Evolutionary conservation across 2,888 invertebrate species (phyloP), one percentile per base, ranked within the genome.

Genomic region (Drosophila koepferae): DNA sequence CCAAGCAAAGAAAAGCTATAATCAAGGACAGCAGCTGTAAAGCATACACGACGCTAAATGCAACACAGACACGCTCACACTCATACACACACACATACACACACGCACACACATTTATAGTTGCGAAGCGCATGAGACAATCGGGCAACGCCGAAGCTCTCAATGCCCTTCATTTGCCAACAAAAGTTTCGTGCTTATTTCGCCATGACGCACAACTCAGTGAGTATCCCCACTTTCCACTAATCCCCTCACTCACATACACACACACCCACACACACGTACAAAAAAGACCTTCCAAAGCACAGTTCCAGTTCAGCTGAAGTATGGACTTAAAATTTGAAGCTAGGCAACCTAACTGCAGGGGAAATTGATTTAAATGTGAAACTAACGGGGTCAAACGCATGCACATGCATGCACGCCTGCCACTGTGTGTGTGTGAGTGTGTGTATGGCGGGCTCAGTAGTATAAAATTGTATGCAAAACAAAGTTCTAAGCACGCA

Each of bases 21-120:
- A 81, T 80, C 80, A 81, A 81, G 82, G 81, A 82, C 80, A 82
- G 80, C 77, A 69, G 82, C 74, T 77, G 80, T 80, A 77, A 80
- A 80, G 79, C 65, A 75, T 69, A 78, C 63, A 75, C 63, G 73
- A 85, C 64, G 69, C 41, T 72, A 69, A 87, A 74, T 72, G 64
- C 72, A 74, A 59, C 44, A 63, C 44, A 65, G 55, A 43, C 41
- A 62, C 14, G 40, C 28, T 10, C 53, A 53, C 28, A 34, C 2
- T 12, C 36, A 55, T 53, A 40, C 61, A 54, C 20, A 43, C 55
- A 60, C 40, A 40, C 0, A n/a, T 6, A 20, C 20, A 20, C 20
- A 20, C 20, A 5, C 38, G 2, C 38, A 63, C 40, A 44, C 60
- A 18, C 8, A 49, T 18, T 2, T n/a, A 12, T 6, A 38, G 67